Evolutionary conservation across 1,140 invertebrate genomes (phyloP), one percentile per base, ranked within the genome.

Genomic region (Eulimnadia texana): DNA sequence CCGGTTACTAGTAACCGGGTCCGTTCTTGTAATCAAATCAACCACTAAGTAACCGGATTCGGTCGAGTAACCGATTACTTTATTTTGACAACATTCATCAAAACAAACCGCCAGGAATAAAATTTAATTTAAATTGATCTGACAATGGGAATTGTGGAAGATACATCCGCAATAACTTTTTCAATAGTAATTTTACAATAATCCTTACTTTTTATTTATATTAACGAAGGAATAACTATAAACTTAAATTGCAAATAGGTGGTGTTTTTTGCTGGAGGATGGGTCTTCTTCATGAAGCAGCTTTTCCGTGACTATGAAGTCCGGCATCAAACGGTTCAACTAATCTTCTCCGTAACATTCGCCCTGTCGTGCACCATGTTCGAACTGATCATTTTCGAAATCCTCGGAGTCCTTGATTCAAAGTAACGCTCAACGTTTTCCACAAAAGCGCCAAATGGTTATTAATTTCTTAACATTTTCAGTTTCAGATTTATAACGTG

Each of bases 351-450:
- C 0, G 81, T 88, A 3, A 99, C 94, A 49, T 96, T 99, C 73
- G 87, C 96, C 3, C 74, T 99, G 2, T 99, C 95, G 16, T 98
- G 96, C 71, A 97, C 93, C 3, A 96, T 99, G 91, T 99, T 99
- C 77, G 96, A 99, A 73, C 78, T 99, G 24, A 98, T 99, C 64
- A 99, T 99, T 72, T 99, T 99, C 79, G 97, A 99, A 79, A 99
- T 99, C 70, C 76, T 98, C 56, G 94, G 87, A 50, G 82, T 97
- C 64, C 74, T 99, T 61, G 90, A 96, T 70, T 79, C 82, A 66
- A 84, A 77, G 84, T 85, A 76, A 74, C 74, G 65, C 50, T 59
- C 23, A 13, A 25, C 50, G 19, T 24, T 28, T 22, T 64, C 57
- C 2, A 24, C 29, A 24, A 3, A 56, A n/a, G 6, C 24, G 29